A percentile compares a stretch with the other conserved stretches of the same genome.
Evolutionary conservation across 2,113 vertebrate genomes (phyloP).

Genomic region (Leiothrix lutea): DNA sequence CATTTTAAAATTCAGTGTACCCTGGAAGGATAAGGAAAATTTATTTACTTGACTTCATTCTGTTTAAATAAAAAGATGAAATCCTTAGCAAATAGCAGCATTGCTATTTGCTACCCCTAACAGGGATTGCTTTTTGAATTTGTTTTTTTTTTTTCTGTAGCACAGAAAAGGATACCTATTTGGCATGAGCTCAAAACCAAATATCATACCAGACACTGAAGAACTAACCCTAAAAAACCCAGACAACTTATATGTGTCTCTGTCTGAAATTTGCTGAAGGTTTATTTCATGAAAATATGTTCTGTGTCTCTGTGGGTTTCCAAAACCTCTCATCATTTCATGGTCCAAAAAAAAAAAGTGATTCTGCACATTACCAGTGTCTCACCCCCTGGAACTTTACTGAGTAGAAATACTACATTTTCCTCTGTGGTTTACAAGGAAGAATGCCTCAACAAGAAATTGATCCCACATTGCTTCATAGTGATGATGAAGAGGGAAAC

Average conservation of each 20-base stretch:
- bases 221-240: not conserved
- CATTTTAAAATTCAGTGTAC: not conserved
- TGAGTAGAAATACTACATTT: not conserved
- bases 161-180: not conserved
- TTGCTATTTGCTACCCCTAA: not conserved
- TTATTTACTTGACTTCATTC: not conserved
- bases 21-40: not conserved
- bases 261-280: not conserved
- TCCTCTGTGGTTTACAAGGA: not conserved
- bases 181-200: not conserved
- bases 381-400: not conserved
- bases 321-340: not conserved
- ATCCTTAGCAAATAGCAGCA: not conserved
- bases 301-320: not conserved
- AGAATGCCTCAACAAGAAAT: not conserved
- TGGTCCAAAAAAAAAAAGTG: not conserved
- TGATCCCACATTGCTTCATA: not conserved
- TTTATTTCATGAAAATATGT: not conserved
- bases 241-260: not conserved
- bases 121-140: rapidly evolving
- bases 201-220: not conserved
- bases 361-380: not conserved
- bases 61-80: not conserved
- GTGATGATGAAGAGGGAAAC: not conserved
- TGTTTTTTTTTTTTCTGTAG: not conserved